Percentiles rank a stretch among this genome's conserved stretches.
phyloP scores from a whole-genome alignment of 2,113 vertebrate genomes.

The Cathartes aura region DNA sequence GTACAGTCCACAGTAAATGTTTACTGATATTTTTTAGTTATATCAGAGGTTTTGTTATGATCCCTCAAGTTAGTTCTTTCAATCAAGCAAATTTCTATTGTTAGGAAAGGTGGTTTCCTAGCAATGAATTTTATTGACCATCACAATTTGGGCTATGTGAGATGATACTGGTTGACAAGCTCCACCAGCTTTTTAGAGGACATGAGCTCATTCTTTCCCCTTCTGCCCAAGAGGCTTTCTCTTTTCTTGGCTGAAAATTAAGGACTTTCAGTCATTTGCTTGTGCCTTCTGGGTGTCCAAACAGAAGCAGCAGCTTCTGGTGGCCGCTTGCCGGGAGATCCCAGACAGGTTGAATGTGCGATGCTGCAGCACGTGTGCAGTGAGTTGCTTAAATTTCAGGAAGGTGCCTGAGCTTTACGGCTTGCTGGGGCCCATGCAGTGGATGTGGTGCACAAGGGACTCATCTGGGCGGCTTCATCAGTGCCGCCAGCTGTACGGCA shows the following conservation, averaged over 20 bases:
- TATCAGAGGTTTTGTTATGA: neutral
- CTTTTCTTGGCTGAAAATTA: neutral
- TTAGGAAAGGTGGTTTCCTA: neutral
- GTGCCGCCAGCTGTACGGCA: neutral
- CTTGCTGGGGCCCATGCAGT: neutral
- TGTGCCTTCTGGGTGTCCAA: constrained; percentile 41
- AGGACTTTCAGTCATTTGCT: neutral
- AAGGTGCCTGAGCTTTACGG: neutral
- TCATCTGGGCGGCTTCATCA: neutral
- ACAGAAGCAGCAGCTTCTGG: neutral
- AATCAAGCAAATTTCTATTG: neutral
- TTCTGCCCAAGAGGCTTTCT: neutral
- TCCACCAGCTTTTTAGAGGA: neutral
- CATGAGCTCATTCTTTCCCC: neutral
- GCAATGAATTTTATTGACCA: neutral
- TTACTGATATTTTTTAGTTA: neutral
- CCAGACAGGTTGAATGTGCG: neutral
- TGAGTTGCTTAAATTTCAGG: neutral
- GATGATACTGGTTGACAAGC: neutral
- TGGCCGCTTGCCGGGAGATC: rapidly evolving
- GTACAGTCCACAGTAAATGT: neutral
- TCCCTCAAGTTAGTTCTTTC: neutral
- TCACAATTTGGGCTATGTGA: neutral
- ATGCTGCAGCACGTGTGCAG: neutral
- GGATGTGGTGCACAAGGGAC: neutral